These are phyloP conservation scores for Pseudorhiza aurosa DNA, from an alignment of 30 jellyfish, hydroid and myxozoan genomes.

Conservation along the genomic window DNA sequence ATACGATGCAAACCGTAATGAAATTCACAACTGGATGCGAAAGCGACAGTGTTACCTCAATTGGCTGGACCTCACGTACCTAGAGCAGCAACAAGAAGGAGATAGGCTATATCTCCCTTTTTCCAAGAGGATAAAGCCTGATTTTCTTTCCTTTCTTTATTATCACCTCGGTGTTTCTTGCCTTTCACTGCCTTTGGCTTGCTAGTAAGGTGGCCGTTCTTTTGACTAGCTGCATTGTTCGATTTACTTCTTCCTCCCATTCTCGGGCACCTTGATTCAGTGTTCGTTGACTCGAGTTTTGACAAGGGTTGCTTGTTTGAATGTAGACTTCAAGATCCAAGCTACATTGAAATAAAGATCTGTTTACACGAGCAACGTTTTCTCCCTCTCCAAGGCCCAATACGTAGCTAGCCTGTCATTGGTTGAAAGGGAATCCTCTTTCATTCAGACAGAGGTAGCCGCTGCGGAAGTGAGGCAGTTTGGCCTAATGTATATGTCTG, in stretches of 20 bases:
- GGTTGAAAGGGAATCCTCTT: constrained; percentile 1
- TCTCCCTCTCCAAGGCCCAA: neutral
- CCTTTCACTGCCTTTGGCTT: constrained; percentile 32
- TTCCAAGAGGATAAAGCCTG: constrained; percentile 6
- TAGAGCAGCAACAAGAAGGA: constrained; percentile 6
- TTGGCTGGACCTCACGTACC: constrained; percentile 20
- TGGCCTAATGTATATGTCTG: constrained; percentile 14
- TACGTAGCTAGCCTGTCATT: constrained; percentile 2
- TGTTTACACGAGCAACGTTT: no score
- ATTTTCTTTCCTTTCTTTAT: constrained; percentile 14
- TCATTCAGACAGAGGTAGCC: neutral
- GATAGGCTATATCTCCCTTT: constrained; percentile 20
- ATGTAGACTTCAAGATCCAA: no score
- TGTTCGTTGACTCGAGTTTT: no score
- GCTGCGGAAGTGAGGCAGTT: constrained; percentile 3
- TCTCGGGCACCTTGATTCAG: no score
- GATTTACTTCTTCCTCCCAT: constrained; percentile 46
- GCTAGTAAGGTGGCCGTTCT: constrained; percentile 21
- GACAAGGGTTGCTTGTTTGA: no score
- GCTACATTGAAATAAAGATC: no score
- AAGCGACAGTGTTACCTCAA: no score
- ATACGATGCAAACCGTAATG: neutral
- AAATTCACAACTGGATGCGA: no score
- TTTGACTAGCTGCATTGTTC: constrained; percentile 5
- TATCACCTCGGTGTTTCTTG: constrained; percentile 38